Conservation (phyloP, 2,888 invertebrate genomes). For the Nysson spinosus region DNA sequence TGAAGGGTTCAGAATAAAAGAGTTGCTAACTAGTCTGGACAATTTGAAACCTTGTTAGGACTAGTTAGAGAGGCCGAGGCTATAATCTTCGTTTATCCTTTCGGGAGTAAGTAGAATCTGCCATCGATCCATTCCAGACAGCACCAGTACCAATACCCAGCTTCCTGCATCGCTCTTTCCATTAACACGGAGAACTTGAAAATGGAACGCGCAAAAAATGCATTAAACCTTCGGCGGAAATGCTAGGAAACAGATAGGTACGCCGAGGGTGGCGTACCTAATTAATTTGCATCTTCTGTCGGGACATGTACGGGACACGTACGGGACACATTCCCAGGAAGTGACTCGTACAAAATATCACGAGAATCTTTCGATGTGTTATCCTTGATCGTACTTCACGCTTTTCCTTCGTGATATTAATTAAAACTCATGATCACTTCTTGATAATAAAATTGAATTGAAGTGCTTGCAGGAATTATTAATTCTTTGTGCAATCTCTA, state of each 20-base stretch:
- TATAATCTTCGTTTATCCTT: constrained; percentile 18
- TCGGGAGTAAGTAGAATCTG: constrained; percentile 18
- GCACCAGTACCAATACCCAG: not conserved
- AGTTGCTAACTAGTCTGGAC: not conserved
- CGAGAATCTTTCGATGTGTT: constrained; percentile 21
- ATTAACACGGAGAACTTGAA: constrained; percentile 30
- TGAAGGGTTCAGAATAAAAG: not conserved
- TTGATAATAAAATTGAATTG: too few relatives aligned
- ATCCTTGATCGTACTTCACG: constrained; percentile 7
- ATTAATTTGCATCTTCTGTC: constrained; percentile 38
- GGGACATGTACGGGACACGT: constrained; percentile 15
- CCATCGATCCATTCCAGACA: constrained; percentile 27
- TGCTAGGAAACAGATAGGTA: not conserved
- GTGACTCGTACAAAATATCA: constrained; percentile 43
- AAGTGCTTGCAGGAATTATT: too few relatives aligned
- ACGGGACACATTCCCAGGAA: constrained; percentile 17
- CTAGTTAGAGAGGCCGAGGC: constrained; percentile 1
- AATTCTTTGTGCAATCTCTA: too few relatives aligned
- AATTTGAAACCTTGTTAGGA: constrained; percentile 1
- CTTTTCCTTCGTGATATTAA: too few relatives aligned
- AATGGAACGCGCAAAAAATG: constrained; percentile 31
- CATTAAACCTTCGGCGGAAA: constrained; percentile 36
- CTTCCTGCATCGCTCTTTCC: constrained; percentile 6
- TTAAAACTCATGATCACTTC: too few relatives aligned
- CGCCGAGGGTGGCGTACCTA: constrained; percentile 3